Evolutionary conservation across 2,888 invertebrate genomes (phyloP), one percentile per base, ranked within the genome.

Genomic region (Drosophila falleni): DNA sequence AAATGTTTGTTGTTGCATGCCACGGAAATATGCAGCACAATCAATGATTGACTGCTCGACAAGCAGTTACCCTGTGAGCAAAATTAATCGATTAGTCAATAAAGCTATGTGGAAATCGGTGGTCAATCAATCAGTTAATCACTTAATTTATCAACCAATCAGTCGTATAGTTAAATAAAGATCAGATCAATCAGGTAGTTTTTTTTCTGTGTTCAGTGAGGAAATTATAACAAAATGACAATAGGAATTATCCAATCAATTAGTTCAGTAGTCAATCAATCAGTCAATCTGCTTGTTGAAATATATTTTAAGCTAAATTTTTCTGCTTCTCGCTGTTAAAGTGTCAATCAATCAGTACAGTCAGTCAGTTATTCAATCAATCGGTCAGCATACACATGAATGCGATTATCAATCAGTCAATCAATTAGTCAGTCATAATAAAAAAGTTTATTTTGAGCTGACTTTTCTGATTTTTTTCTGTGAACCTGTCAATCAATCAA

Each of bases 1-100:
- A 58, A 74, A 61, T 74, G 69, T 67, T 67, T 63, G 51, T 26
- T 64, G 39, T 50, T 42, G 60, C 39, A 11, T 44, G 47, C 44
- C 54, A 35, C 39, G n/a, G 29, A 56, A 56, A 56, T 39, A 47
- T 19, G 44, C 44, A 15, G 11, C 11, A 15, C 23, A 8, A 5
- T 2, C 15, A 26, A 6, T 33, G 9, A 37, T 2, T 15, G 5
- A 33, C 5, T 35, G 11, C n/a, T 11, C 44, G 47, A 47, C 58
- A 3, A 6, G 13, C 13, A 19, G 39, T 8, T 39, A 63, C 62
- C 58, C 59, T 56, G 19, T 33, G n/a, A 1, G 5, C 5, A 10
- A 19, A 42, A 15, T 42, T 9, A 16, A 16, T 16, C 16, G 29
- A 16, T 47, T 31, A 9, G 9, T n/a, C n/a, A 47, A 19, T 35